phyloP scores from a whole-genome alignment of 2,113 vertebrate genomes.

The Eudyptes chrysolophus region DNA sequence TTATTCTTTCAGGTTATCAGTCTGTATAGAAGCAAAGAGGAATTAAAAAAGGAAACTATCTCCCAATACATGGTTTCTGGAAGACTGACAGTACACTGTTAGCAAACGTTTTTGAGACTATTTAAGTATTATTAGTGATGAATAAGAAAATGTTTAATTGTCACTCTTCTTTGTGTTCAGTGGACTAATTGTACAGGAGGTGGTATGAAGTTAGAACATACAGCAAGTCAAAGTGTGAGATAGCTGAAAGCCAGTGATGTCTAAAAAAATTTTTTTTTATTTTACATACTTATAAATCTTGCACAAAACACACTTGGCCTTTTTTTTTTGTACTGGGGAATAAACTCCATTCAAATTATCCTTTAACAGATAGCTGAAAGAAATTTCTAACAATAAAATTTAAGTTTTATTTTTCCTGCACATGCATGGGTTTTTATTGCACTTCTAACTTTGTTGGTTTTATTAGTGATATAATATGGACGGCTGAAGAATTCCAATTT shows the following conservation, averaged over 20 bases:
- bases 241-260: background rate
- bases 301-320: background rate
- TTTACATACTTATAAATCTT: background rate
- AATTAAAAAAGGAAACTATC: background rate
- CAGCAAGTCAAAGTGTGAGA: background rate
- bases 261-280: background rate
- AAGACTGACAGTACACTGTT: slow-evolving; percentile 6
- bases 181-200: slow-evolving; percentile 20
- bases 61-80: slow-evolving; percentile 9
- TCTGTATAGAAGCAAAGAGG: slow-evolving; percentile 29
- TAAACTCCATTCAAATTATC: background rate
- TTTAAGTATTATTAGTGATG: slow-evolving; percentile 53
- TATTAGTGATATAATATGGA: background rate
- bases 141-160: slow-evolving; percentile 38
- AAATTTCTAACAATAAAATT: background rate
- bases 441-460: background rate
- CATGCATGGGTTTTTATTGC: background rate
- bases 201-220: background rate
- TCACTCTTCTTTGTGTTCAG: slow-evolving; percentile 4
- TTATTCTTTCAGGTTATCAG: slow-evolving; percentile 24
- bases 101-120: slow-evolving; percentile 25
- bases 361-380: background rate
- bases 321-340: background rate
- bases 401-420: background rate
- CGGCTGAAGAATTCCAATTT: background rate